Base-by-base conservation (phyloP, 2,888 invertebrate genomes). In the Balanococcus diminutus region DNA sequence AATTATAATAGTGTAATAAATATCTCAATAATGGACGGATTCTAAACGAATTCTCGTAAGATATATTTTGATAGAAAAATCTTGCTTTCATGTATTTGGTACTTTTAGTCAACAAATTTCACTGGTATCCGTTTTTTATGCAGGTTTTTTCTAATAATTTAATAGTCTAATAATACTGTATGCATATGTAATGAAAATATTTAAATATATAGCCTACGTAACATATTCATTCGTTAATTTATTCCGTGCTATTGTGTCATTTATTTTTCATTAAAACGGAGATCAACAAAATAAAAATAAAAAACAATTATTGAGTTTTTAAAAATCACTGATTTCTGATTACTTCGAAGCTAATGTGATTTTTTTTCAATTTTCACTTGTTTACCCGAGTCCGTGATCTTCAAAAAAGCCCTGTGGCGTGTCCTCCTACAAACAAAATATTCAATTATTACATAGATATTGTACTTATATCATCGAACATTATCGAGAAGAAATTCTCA, bases 371-470 rank as follows among this genome's bases (percentile, higher is more conserved):
- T 19, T 61, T 4, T 61, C 61, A 61, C 5, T 36, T 36, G 36
- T 3, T 51, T 95, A 98, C 89, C 98, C 98, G 89, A 99, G 94
- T 88, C 98, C 98, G 91, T 98, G 98, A 92, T 99, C 99, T 91
- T 99, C 99, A 91, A 99, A 99, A 92, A 99, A 98, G 89, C 98
- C 98, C 92, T 99, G 98, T 86, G 98, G 98, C 86, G 98, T 99
- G 93, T 99, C 98, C 92, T 99, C 99, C 98, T 98, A 93, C 90
- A 96, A 96, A 92, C 93, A 92, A 91, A 91, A 82, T 82, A 16
- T 39, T 42, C 14, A 16, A 81, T 31, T 42, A 82, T 82, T 82
- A 31, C 3, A 31, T 28, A 36, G 9, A 36, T 14, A 42, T 32
- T 16, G 79, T 9, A n/a, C n/a, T n/a, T n/a, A n/a, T n/a, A n/a